Base-by-base conservation (phyloP, 1,140 invertebrate genomes). In the Drosophila neocordata region DNA sequence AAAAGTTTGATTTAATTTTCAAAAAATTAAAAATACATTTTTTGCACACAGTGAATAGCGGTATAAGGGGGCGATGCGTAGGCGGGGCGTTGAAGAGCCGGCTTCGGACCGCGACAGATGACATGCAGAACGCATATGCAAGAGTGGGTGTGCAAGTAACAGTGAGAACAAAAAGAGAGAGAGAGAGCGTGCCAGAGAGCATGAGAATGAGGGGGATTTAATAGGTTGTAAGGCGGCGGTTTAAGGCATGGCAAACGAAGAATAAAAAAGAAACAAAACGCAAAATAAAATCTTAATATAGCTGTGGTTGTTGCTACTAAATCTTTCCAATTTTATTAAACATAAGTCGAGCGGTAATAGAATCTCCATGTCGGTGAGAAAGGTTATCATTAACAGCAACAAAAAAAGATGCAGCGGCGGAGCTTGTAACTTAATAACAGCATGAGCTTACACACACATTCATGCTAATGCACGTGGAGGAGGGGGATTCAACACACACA, bases 31-130 rank as follows among this genome's bases (percentile, higher is more conserved):
- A 75, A 57, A 67, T 58, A 68, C 56, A 67, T 62, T 74, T 60
- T 31, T 41, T 41, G 13, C n/a, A 48, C 38, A 48, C 41, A 20
- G 41, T 48, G 0, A 48, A 48, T 48, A 20, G 15, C 41, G 41
- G 41, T 48, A 73, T 18, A 20, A 34, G 58, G 37, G 13, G 27
- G 48, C 61, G 31, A 22, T n/a, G n/a, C 11, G 48, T 56, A 22
- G 15, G 48, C 13, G 31, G 56, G 22, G 20, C 11, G 57, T 9
- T 18, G 18, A 53, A 53, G 63, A 20, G 66, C 77, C 82, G 81
- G 67, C 82, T 78, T 75, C 67, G 87, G 75, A 88, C 79, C 79
- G 71, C 79, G 71, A 65, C 75, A 83, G 83, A 88, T 87, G 83
- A 88, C 82, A 79, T 80, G 78, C 82, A 79, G 68, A 87, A 88